Percentiles rank a stretch among this genome's conserved stretches.
phyloP scores from a whole-genome alignment of 2,888 invertebrate genomes.

The Linnaemya tessellans region DNA sequence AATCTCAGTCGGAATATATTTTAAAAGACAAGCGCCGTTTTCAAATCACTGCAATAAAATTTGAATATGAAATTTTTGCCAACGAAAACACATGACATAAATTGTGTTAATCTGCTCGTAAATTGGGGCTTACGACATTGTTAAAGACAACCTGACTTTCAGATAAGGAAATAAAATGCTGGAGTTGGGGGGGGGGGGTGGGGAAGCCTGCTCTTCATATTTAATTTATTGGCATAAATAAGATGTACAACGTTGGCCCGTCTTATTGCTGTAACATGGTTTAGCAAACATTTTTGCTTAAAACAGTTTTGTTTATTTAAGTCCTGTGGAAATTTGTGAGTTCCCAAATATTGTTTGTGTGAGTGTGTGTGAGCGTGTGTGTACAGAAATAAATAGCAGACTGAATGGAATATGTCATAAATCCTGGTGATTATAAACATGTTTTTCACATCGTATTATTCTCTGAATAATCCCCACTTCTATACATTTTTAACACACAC shows the following conservation, averaged over 20 bases:
- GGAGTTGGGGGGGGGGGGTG: background rate
- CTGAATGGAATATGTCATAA: background rate
- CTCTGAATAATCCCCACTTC: no score
- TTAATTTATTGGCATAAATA: background rate
- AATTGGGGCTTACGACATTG: constrained; percentile 64
- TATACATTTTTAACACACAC: background rate
- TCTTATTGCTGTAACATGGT: background rate
- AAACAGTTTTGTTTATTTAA: background rate
- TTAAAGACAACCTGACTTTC: constrained; percentile 59
- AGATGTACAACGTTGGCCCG: constrained; percentile 3
- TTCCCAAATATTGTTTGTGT: constrained; percentile 8
- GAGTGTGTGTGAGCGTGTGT: constrained; percentile 41
- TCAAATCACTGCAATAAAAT: background rate
- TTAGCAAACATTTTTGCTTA: constrained; percentile 11
- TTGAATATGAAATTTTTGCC: constrained; percentile 48
- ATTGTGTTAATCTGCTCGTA: constrained; percentile 66
- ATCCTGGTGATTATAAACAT: background rate
- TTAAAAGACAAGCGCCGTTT: no score
- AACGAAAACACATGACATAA: constrained; percentile 56
- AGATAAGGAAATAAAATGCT: background rate
- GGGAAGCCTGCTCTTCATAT: background rate
- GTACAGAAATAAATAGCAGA: background rate
- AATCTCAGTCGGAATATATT: no score
- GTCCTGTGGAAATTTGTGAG: background rate
- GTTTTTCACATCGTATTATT: background rate